A percentile compares a stretch with the other conserved stretches of the same genome.
phyloP scores from a whole-genome alignment of 53 echinoderm and acorn worm species.

The Apostichopus leukothele region DNA sequence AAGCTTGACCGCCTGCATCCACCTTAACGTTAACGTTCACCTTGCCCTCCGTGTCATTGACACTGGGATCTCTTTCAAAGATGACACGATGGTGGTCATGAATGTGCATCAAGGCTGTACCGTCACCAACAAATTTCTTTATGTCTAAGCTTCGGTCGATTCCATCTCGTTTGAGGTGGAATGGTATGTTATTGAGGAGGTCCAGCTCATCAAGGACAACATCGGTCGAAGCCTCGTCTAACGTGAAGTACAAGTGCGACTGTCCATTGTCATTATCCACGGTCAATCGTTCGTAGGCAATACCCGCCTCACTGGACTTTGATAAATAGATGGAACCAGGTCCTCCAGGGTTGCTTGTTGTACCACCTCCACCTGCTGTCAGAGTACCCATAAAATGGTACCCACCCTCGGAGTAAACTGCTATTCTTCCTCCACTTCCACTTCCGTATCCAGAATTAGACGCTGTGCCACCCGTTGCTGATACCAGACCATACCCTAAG shows the following conservation, averaged over 20 bases:
- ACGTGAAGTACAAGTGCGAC: constrained; percentile 69
- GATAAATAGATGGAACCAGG: constrained; percentile 82
- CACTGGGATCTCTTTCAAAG: constrained; percentile 67
- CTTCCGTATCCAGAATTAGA: constrained; percentile 55
- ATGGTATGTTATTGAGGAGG: constrained; percentile 73
- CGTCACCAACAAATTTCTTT: constrained; percentile 78
- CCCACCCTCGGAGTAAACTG: constrained; percentile 52
- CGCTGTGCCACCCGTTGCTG: constrained; percentile 68
- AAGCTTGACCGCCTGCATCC: constrained; percentile 62
- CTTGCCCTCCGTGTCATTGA: constrained; percentile 67
- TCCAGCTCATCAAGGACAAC: constrained; percentile 76
- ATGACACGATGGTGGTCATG: constrained; percentile 68
- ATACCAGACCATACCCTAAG: constrained; percentile 65
- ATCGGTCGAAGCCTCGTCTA: constrained; percentile 71
- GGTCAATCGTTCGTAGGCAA: constrained; percentile 55
- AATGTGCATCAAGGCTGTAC: constrained; percentile 79
- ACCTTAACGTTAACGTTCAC: constrained; percentile 67
- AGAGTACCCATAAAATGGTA: constrained; percentile 59
- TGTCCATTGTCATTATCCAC: constrained; percentile 82
- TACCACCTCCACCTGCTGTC: constrained; percentile 71
- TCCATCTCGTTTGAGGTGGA: constrained; percentile 64
- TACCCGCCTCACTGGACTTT: constrained; percentile 27
- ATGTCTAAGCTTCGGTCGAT: constrained; percentile 53
- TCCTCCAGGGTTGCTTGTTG: constrained; percentile 62
- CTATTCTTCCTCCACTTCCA: constrained; percentile 89